Base-by-base conservation (phyloP, 2,888 invertebrate genomes). In the Eretmocerus hayati region DNA sequence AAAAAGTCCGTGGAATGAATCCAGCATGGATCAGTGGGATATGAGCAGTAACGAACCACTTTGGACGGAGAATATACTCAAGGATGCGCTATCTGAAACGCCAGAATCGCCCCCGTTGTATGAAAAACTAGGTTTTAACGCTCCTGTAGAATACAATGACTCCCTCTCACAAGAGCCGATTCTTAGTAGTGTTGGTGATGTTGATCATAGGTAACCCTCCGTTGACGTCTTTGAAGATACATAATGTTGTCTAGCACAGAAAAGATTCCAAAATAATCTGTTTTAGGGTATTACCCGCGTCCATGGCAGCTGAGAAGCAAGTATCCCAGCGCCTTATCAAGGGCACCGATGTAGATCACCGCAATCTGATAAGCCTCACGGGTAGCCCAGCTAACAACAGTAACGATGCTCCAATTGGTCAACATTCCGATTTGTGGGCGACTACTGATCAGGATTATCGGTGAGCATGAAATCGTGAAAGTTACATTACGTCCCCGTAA, bases 361-460 rank as follows among this genome's bases (percentile, higher is more conserved):
- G 90, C 57, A 90, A 90, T 73, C 72, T 90, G 52, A 90, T 90
- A 63, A 84, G 88, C 50, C 71, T 90, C 42, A 90, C 90, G 11
- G 87, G 88, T 31, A 86, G 84, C 19, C 83, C 82, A 1, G 74
- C 71, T 2, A 71, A 70, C 54, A 66, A 67, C 39, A 61, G 60
- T 46, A 56, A 58, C 15, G 61, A 61, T 23, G 59, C 58, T 13
- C 48, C 56, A 35, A 43, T 58, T 18, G 48, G 63, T 6, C 51
- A 54, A 21, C 55, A 53, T 20, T 31, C 59, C 38, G 65, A 61
- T 46, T 52, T 68, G 26, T 71, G 71, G 71, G 58, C 69, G 3
- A 62, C 60, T 19, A 61, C 64, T 13, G 71, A 71, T 58, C 70
- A 68, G 54, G 70, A 71, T 55, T 71, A 71, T 56, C 59, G 71